Evolutionary conservation across 2,113 vertebrate genomes (phyloP), one percentile per base, ranked within the genome.

Genomic region (Macheiramphus alcinus): DNA sequence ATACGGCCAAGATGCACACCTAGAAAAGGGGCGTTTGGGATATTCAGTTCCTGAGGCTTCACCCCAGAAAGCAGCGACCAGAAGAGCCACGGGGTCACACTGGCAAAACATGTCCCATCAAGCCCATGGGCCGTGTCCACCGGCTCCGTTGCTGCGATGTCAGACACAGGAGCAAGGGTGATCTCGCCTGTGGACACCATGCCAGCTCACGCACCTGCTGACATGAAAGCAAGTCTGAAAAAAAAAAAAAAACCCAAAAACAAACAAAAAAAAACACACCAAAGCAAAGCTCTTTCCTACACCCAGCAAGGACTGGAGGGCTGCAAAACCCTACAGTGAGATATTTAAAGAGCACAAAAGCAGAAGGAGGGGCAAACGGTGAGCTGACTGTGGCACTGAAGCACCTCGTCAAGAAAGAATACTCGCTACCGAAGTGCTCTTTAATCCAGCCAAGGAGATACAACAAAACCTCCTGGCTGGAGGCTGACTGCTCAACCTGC

Each of bases 151-250:
- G 3, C 56, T n/a, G 43, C 3, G 0, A 40, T 3, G 17, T 31
- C 70, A 82, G 40, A 74, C 36, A 27, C 0, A 0, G 48, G 31
- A 85, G 27, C 11, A 11, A 72, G 52, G 71, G 22, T 25, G 32
- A 74, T n/a, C 34, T 16, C 0, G 0, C 38, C n/a, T 1, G 0
- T 4, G 43, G 53, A 56, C 67, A 47, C 59, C 16, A 1, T 3
- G 3, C 9, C 74, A 85, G 68, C 50, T 9, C 2, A 0, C 36
- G 23, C 68, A 25, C 23, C 2, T 1, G 34, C 36, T 32, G 40
- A 52, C 7, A 17, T 0, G 34, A 70, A 55, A 72, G 36, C 12
- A 10, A 1, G 4, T 17, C 20, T 70, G 50, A 10, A 53, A 67
- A 68, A 36, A 48, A 47, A 47, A 47, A 47, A 21, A 47, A 10